phyloP scores from a whole-genome alignment of 2,888 invertebrate species.

The Epistrophe grossulariae region DNA sequence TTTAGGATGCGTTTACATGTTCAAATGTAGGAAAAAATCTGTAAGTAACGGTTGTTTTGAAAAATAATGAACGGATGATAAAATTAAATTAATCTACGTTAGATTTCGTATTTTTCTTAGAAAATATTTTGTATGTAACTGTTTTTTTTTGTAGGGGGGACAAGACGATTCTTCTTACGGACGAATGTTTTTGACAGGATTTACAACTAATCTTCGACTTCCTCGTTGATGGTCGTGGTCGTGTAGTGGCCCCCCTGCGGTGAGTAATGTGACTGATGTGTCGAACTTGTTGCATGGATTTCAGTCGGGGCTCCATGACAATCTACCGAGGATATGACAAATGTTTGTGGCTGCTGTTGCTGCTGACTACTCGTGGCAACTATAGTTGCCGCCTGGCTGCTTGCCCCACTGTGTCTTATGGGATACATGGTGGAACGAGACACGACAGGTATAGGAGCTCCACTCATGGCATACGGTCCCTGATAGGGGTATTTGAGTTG shows the following conservation, averaged over 20 bases:
- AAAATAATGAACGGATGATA: background rate
- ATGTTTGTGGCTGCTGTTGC: constrained; percentile 65
- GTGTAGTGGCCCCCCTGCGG: constrained; percentile 64
- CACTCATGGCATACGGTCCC: constrained; percentile 55
- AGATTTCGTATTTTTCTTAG: constrained; percentile 16
- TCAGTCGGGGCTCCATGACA: constrained; percentile 68
- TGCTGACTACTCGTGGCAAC: constrained; percentile 59
- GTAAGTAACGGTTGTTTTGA: constrained; percentile 28
- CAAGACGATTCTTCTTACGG: background rate
- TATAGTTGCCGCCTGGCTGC: constrained; percentile 38
- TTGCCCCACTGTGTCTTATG: constrained; percentile 32
- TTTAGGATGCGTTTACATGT: background rate
- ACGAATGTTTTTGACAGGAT: background rate
- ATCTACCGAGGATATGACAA: constrained; percentile 69
- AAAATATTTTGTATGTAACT: constrained; percentile 8
- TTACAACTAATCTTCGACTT: constrained; percentile 67
- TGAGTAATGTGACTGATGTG: constrained; percentile 67
- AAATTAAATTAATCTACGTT: background rate
- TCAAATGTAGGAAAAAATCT: background rate
- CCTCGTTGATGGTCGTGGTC: constrained; percentile 51
- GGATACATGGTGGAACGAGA: constrained; percentile 61
- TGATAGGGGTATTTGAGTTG: constrained; percentile 77
- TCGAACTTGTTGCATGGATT: constrained; percentile 69
- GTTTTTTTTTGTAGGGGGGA: background rate
- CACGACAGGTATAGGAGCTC: constrained; percentile 54